These are phyloP conservation scores for Indicator indicator DNA, from an alignment of 2,113 vertebrate species.

Conservation along the genomic window DNA sequence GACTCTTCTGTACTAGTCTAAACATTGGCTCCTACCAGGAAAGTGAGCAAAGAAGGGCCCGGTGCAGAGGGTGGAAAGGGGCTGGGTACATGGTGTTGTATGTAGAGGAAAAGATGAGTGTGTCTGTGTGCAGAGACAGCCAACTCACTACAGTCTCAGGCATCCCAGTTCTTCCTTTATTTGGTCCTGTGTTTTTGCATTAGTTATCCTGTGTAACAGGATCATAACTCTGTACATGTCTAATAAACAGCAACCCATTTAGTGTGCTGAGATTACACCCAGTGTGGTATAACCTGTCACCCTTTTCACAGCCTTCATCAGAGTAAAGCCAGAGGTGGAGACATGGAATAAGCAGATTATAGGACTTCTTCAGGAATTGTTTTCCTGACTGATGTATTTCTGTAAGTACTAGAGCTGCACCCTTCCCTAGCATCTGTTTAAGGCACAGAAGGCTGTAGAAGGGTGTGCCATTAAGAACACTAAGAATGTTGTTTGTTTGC, in stretches of 20 bases:
- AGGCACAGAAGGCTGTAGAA: not conserved
- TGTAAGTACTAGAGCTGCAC: not conserved
- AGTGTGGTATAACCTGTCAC: not conserved
- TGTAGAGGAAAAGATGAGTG: not conserved
- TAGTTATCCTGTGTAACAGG: not conserved
- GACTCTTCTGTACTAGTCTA: not conserved
- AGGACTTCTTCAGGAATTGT: not conserved
- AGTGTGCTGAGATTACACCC: not conserved
- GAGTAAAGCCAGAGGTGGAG: not conserved
- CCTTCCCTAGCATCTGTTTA: constrained; percentile 18
- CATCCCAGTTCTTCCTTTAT: not conserved
- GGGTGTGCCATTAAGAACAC: not conserved
- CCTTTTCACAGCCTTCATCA: not conserved
- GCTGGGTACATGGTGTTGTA: fast-evolving
- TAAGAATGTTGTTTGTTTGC: constrained; percentile 31
- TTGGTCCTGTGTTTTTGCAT: not conserved
- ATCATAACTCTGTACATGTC: not conserved
- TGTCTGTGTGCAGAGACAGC: not conserved
- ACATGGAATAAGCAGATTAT: not conserved
- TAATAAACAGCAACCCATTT: not conserved
- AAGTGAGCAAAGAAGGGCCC: not conserved
- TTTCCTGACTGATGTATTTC: not conserved
- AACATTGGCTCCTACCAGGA: fast-evolving
- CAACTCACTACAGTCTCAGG: not conserved
- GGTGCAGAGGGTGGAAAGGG: not conserved